phyloP scores from a whole-genome alignment of 2,888 invertebrate species.

The Unio delphinus region DNA sequence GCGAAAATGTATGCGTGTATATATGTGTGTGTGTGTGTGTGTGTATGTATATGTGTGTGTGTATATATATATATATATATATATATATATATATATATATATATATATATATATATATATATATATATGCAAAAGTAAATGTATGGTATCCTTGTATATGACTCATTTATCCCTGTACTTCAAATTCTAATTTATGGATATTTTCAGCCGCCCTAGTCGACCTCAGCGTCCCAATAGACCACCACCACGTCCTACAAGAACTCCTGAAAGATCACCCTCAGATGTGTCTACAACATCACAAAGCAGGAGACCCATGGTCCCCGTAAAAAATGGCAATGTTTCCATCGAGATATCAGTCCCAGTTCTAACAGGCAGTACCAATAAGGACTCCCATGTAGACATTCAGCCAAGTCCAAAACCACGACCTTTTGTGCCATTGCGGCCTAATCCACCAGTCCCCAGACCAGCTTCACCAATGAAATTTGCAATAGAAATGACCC shows the following conservation, averaged over 20 bases:
- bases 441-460: constrained; percentile 10
- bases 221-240: constrained; percentile 19
- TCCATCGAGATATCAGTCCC: constrained; percentile 39
- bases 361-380: constrained; percentile 43
- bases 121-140: too few species aligned
- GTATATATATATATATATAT: too few species aligned
- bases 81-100: too few species aligned
- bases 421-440: constrained; percentile 18
- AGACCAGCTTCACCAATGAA: not conserved
- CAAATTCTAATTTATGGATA: not conserved
- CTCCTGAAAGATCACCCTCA: constrained; percentile 15
- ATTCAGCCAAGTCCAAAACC: constrained; percentile 28
- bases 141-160: too few species aligned
- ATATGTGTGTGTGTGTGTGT: not conserved
- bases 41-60: too few species aligned
- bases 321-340: constrained; percentile 8
- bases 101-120: too few species aligned
- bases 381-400: constrained; percentile 33
- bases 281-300: constrained; percentile 6
- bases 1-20: not conserved
- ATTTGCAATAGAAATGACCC: constrained; percentile 3
- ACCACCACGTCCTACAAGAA: constrained; percentile 13
- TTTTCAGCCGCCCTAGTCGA: constrained; percentile 22
- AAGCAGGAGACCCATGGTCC: constrained; percentile 17
- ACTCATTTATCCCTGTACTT: too few species aligned